These are phyloP conservation scores for Sebastiscus albofasciatus DNA, from an alignment of 2,797 vertebrate species.

Conservation along the genomic window DNA sequence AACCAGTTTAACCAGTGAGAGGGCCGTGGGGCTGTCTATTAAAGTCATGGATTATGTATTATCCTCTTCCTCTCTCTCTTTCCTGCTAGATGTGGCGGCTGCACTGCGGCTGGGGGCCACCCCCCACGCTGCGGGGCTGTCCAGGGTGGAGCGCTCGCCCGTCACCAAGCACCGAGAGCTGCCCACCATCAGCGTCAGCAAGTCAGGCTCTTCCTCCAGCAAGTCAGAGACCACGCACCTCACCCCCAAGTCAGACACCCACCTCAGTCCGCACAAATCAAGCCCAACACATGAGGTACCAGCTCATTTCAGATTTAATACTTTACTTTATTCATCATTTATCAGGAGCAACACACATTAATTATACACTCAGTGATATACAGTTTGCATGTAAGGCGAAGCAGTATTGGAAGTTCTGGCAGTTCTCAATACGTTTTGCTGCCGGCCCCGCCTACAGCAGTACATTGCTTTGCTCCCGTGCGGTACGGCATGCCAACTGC, in stretches of 20 bases:
- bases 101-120: slow-evolving; percentile 74
- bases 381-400: neutral
- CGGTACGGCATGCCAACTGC: neutral
- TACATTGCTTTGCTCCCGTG: neutral
- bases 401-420: neutral
- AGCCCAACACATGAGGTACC: slow-evolving; percentile 94
- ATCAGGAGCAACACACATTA: neutral
- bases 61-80: slow-evolving; percentile 14
- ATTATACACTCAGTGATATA: neutral
- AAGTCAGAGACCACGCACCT: slow-evolving; percentile 89
- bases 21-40: slow-evolving; percentile 7
- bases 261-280: slow-evolving; percentile 91
- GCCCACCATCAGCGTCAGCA: slow-evolving; percentile 82
- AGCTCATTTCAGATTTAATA: neutral
- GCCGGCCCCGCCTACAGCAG: rapidly evolving
- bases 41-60: slow-evolving; percentile 41
- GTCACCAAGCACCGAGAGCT: slow-evolving; percentile 78
- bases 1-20: slow-evolving; percentile 46
- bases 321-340: neutral
- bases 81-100: slow-evolving; percentile 77
- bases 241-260: slow-evolving; percentile 83
- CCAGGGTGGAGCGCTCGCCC: slow-evolving; percentile 77
- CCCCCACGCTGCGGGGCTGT: slow-evolving; percentile 75
- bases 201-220: slow-evolving; percentile 86
- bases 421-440: neutral